Evolutionary conservation across 2,113 vertebrate genomes (phyloP), one percentile per base, ranked within the genome.

Genomic region (Seriola quinqueradiata): DNA sequence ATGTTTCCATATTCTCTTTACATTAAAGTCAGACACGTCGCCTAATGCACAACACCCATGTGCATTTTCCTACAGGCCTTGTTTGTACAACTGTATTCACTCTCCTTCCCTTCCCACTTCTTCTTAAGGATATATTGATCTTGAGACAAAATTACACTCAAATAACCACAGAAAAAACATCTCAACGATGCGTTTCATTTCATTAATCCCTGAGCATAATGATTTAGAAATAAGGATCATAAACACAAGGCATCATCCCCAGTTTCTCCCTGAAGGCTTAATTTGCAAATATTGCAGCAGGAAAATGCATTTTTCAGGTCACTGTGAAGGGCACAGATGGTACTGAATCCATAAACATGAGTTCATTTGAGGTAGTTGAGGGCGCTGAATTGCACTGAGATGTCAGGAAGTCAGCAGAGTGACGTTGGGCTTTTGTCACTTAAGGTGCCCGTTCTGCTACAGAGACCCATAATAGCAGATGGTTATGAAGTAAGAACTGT

Each of bases 271-370:
- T n/a, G 52, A 77, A 77, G 83, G 82, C 77, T 34, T 80, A 58
- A 82, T 83, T 90, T 87, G 42, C 46, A 87, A 75, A 83, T 48
- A 71, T 25, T 54, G 52, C 70, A 77, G 71, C 21, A 68, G 14
- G 42, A 70, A 87, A 80, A 84, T 64, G 50, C 6, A 71, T 63
- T 79, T 77, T 69, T 67, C 42, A 42, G 84, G 88, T 85, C 84
- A 80, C 42, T 25, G 68, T 67, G 75, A 87, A 92, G 89, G 87
- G 58, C 85, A 78, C 90, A 93, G 91, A 85, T 90, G 92, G 90
- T n/a, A 8, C 59, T 77, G 84, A 88, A 90, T 91, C 58, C 64
- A 87, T 91, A 89, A 92, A 83, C 81, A 92, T 72, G 77, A 84
- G 66, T 70, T 72, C 2, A 67, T 70, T 5, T 21, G 34, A 73